A percentile compares a stretch with the other conserved stretches of the same genome.
phyloP scores from a whole-genome alignment of 2,113 vertebrate species.

The Rhynchomys soricoides region DNA sequence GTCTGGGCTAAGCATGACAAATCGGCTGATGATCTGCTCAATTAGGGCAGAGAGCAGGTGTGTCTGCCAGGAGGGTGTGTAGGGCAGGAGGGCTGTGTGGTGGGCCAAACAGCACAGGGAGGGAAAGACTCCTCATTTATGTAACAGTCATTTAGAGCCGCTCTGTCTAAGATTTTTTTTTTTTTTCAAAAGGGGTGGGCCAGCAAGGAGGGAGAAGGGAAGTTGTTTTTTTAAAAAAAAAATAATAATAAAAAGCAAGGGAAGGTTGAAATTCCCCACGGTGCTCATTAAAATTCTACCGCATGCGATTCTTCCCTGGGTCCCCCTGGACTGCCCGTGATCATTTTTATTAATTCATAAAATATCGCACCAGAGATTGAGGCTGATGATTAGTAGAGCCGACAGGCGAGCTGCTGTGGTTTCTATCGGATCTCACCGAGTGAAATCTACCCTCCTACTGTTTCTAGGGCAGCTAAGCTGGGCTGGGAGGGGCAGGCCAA shows the following conservation, averaged over 20 bases:
- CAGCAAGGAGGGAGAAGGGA: slow-evolving; percentile 8
- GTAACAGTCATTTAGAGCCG: slow-evolving; percentile 86
- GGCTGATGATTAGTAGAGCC: slow-evolving; percentile 85
- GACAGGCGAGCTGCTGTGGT: slow-evolving; percentile 86
- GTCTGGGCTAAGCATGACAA: slow-evolving; percentile 89
- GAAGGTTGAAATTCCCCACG: slow-evolving; percentile 86
- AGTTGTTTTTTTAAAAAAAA: background rate
- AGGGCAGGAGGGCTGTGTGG: slow-evolving; percentile 75
- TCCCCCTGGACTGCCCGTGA: slow-evolving; percentile 83
- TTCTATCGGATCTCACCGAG: background rate
- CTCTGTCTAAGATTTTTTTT: background rate
- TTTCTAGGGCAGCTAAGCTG: background rate
- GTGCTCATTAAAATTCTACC: slow-evolving; percentile 90
- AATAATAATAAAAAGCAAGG: slow-evolving; percentile 42
- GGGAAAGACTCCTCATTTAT: slow-evolving; percentile 86
- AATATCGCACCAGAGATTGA: slow-evolving; percentile 85
- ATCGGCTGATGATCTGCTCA: slow-evolving; percentile 89
- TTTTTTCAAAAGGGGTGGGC: background rate
- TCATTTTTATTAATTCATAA: slow-evolving; percentile 91
- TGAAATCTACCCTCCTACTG: slow-evolving; percentile 63
- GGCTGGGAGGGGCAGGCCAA: background rate
- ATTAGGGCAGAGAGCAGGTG: slow-evolving; percentile 88
- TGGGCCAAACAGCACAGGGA: slow-evolving; percentile 86
- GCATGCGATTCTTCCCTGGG: slow-evolving; percentile 74
- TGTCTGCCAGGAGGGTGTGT: slow-evolving; percentile 68